Conservation (phyloP, 2,797 vertebrate species). For the Poeciliopsis infans region DNA sequence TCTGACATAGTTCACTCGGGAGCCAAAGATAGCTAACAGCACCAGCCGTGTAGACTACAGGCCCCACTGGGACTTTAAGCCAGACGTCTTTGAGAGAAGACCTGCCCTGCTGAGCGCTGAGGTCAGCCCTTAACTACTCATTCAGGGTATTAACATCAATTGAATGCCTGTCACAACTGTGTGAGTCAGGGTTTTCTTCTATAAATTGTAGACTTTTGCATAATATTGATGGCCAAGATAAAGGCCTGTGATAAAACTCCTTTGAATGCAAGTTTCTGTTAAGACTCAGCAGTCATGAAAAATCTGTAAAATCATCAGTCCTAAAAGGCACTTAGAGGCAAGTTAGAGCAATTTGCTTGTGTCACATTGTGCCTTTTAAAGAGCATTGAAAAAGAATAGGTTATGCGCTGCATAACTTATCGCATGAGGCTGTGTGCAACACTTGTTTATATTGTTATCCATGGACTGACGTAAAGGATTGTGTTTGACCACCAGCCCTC, state of each 20-base stretch:
- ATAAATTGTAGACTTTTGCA: slow-evolving; percentile 56
- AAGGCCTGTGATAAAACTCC: slow-evolving; percentile 64
- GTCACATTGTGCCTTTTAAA: slow-evolving; percentile 50
- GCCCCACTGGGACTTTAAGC: slow-evolving; percentile 68
- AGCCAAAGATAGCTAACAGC: slow-evolving; percentile 69
- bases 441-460: slow-evolving; percentile 46
- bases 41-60: slow-evolving; percentile 72
- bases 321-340: slow-evolving; percentile 49
- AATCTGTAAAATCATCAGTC: slow-evolving; percentile 65
- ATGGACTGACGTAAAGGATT: slow-evolving; percentile 81
- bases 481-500: slow-evolving; percentile 76
- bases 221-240: slow-evolving; percentile 62
- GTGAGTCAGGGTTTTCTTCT: slow-evolving; percentile 65
- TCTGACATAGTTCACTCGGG: slow-evolving; percentile 72
- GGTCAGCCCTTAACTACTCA: slow-evolving; percentile 72
- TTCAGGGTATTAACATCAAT: slow-evolving; percentile 63
- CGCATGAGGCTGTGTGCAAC: slow-evolving; percentile 24
- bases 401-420: slow-evolving; percentile 52
- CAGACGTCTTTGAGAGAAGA: slow-evolving; percentile 71
- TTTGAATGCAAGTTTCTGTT: slow-evolving; percentile 63
- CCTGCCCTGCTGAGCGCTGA: slow-evolving; percentile 74
- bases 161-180: slow-evolving; percentile 64
- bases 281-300: slow-evolving; percentile 60
- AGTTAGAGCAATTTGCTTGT: slow-evolving; percentile 67
- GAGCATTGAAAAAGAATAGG: slow-evolving; percentile 57